phyloP scores from a whole-genome alignment of 2,113 vertebrate genomes.

The Labrus mixtus region DNA sequence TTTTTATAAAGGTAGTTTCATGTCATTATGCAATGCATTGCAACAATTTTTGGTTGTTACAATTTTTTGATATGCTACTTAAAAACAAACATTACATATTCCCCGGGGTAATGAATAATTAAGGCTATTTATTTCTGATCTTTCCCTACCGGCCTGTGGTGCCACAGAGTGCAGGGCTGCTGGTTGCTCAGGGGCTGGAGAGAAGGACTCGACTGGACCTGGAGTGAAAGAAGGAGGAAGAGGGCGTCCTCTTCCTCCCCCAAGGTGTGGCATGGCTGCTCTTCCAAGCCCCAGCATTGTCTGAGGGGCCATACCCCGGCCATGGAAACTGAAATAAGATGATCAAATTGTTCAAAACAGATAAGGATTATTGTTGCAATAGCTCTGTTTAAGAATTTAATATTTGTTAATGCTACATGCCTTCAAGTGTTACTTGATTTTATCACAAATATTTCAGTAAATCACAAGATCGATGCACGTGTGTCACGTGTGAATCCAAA shows the following conservation, averaged over 20 bases:
- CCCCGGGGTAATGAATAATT: not conserved
- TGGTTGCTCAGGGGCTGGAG: not conserved
- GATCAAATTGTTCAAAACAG: not conserved
- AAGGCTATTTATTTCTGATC: not conserved
- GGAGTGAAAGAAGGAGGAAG: constrained; percentile 21
- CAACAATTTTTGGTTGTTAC: too few relatives aligned
- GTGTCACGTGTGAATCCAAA: too few relatives aligned
- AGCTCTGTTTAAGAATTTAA: not conserved
- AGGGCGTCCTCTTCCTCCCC: constrained; percentile 57
- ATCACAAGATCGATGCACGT: too few relatives aligned
- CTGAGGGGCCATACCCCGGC: constrained; percentile 33
- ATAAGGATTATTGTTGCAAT: not conserved
- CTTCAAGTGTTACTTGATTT: not conserved
- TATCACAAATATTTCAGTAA: not conserved
- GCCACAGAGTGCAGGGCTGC: not conserved
- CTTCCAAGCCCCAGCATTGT: constrained; percentile 62
- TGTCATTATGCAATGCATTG: too few relatives aligned
- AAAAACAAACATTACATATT: not conserved
- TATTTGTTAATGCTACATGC: not conserved
- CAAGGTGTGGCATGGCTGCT: constrained; percentile 44
- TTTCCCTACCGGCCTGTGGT: constrained; percentile 35
- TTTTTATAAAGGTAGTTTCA: too few relatives aligned
- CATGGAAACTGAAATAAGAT: constrained; percentile 63
- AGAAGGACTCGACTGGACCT: not conserved
- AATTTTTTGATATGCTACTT: too few relatives aligned